Evolutionary conservation across 2,888 invertebrate genomes (phyloP).

Genomic region (Eristalinus sepulchralis): DNA sequence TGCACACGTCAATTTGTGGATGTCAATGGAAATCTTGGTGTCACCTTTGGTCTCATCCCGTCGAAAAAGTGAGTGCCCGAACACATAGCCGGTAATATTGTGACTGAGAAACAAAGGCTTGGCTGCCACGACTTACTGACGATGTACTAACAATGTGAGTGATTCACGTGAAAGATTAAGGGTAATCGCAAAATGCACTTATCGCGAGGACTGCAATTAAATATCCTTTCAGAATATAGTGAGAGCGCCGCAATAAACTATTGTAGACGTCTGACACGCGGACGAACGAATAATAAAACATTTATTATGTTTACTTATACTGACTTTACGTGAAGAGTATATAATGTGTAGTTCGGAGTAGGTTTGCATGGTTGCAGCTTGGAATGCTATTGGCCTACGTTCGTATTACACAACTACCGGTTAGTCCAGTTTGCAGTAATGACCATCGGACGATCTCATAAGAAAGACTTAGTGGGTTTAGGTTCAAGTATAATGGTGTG

Average conservation of each 20-base stretch:
- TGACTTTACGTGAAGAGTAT: neutral
- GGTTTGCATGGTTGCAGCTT: neutral
- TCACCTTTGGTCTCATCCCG: constrained; percentile 5
- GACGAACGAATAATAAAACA: constrained; percentile 64
- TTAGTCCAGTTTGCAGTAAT: constrained; percentile 68
- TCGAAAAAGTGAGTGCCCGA: neutral
- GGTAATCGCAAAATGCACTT: constrained; percentile 71
- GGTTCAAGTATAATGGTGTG: constrained; percentile 60
- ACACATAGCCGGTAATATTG: constrained; percentile 26
- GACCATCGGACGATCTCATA: constrained; percentile 45
- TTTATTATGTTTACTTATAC: constrained; percentile 30
- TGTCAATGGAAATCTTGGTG: constrained; percentile 42
- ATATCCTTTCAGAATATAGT: constrained; percentile 64
- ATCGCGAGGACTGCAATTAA: constrained; percentile 68
- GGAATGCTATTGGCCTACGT: constrained; percentile 37
- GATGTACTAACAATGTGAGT: constrained; percentile 63
- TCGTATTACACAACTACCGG: constrained; percentile 57
- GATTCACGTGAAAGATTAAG: constrained; percentile 65
- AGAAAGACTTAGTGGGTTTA: constrained; percentile 43
- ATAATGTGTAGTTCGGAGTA: constrained; percentile 40
- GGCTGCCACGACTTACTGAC: constrained; percentile 1
- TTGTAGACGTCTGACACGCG: constrained; percentile 20
- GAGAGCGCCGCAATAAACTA: constrained; percentile 22
- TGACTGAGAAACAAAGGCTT: constrained; percentile 53
- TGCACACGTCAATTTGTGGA: constrained; percentile 58